phyloP scores from a whole-genome alignment of 2,113 vertebrate species.

The Bubalus kerabau region DNA sequence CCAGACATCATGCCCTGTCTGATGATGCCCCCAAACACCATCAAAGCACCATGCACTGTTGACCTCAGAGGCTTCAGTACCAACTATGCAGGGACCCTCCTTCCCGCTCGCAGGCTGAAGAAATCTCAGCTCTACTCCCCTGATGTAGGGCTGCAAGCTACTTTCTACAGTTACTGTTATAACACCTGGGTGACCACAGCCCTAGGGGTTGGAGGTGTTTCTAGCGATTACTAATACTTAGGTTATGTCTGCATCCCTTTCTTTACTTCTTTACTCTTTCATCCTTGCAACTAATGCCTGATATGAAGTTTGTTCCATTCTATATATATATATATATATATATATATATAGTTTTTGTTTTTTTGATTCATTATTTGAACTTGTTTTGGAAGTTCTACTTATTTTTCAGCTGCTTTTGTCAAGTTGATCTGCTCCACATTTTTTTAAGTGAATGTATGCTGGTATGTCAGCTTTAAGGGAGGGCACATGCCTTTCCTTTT shows the following conservation, averaged over 20 bases:
- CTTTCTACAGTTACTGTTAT: neutral
- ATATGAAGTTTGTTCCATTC: neutral
- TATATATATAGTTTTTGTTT: neutral
- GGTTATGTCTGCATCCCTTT: neutral
- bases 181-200: neutral
- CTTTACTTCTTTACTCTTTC: neutral
- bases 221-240: neutral
- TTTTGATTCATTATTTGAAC: neutral
- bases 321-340: neutral
- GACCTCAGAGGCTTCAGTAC: neutral
- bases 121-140: neutral
- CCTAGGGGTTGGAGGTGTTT: neutral
- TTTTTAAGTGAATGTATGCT: neutral
- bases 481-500: neutral
- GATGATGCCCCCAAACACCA: neutral
- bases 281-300: neutral
- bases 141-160: too few relatives aligned
- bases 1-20: neutral
- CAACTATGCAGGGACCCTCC: accelerated
- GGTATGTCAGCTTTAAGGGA: neutral
- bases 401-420: neutral
- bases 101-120: neutral
- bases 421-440: neutral
- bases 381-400: neutral
- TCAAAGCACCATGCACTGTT: neutral